phyloP scores from a whole-genome alignment of 2,113 vertebrate genomes.

The Oriolus oriolus region DNA sequence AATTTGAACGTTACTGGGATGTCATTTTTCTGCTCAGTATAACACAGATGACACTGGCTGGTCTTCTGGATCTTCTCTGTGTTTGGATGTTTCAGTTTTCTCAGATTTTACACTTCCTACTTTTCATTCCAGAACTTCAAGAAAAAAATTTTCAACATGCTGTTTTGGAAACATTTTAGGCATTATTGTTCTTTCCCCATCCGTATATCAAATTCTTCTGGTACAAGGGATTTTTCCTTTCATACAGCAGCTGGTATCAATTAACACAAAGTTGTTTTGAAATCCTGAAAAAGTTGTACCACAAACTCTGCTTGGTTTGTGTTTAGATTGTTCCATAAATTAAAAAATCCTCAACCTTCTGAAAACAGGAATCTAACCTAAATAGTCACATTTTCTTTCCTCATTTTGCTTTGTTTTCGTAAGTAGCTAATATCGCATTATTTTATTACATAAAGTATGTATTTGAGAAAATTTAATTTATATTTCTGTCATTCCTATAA shows the following conservation, averaged over 20 bases:
- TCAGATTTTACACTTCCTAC: not conserved
- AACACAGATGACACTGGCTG: not conserved
- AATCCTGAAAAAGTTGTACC: not conserved
- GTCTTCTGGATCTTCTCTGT: not conserved
- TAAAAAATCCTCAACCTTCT: not conserved
- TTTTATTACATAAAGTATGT: not conserved
- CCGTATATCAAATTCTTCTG: not conserved
- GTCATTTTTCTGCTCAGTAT: not conserved
- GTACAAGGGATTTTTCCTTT: not conserved
- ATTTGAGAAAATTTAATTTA: not conserved
- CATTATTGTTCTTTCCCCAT: not conserved
- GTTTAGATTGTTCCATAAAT: not conserved
- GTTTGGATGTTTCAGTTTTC: not conserved
- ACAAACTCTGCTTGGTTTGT: not conserved
- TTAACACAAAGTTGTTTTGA: not conserved
- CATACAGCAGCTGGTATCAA: not conserved
- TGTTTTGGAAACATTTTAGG: not conserved
- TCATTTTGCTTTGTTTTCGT: not conserved
- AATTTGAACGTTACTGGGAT: not conserved
- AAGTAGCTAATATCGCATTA: not conserved
- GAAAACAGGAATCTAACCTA: not conserved
- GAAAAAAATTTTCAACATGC: not conserved
- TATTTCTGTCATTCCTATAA: not conserved
- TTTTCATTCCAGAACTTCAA: not conserved
- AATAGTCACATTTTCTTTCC: not conserved